phyloP scores from a whole-genome alignment of 2,113 vertebrate genomes.

The Nycticorax nycticorax region DNA sequence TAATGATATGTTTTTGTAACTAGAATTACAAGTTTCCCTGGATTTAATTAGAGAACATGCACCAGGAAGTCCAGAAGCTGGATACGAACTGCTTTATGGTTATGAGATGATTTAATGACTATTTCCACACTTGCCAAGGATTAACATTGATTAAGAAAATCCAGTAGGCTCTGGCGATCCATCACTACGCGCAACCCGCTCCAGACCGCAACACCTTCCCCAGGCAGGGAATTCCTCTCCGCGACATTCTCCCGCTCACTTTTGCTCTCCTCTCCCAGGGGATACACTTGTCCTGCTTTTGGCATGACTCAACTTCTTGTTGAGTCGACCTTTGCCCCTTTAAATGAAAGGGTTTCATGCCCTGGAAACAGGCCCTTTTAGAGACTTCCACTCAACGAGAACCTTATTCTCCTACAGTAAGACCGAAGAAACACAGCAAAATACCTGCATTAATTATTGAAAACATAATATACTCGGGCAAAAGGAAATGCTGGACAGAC shows the following conservation, averaged over 20 bases:
- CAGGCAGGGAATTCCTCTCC: neutral
- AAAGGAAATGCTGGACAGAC: conserved; percentile 4
- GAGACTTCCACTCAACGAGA: conserved; percentile 50
- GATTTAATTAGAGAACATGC: neutral
- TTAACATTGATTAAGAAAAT: neutral
- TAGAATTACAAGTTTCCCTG: neutral
- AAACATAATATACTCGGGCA: conserved; percentile 5
- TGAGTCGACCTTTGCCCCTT: conserved; percentile 41
- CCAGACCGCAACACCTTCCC: neutral
- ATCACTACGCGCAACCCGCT: neutral
- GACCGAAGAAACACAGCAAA: neutral
- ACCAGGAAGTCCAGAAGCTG: neutral
- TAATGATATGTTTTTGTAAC: neutral
- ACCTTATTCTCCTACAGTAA: neutral
- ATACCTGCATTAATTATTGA: conserved; percentile 11
- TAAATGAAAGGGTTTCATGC: conserved; percentile 60
- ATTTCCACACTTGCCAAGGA: neutral
- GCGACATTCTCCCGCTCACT: neutral
- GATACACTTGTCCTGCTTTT: conserved; percentile 60
- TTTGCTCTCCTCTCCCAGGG: neutral
- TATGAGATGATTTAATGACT: neutral
- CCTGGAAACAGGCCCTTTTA: conserved; percentile 57
- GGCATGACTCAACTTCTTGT: conserved; percentile 56
- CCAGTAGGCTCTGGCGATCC: neutral
- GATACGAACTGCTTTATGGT: neutral